Percentiles rank a stretch among this genome's conserved stretches.
Evolutionary conservation across 2,888 invertebrate species (phyloP).

Genomic region (Arrhopalites spinosus): DNA sequence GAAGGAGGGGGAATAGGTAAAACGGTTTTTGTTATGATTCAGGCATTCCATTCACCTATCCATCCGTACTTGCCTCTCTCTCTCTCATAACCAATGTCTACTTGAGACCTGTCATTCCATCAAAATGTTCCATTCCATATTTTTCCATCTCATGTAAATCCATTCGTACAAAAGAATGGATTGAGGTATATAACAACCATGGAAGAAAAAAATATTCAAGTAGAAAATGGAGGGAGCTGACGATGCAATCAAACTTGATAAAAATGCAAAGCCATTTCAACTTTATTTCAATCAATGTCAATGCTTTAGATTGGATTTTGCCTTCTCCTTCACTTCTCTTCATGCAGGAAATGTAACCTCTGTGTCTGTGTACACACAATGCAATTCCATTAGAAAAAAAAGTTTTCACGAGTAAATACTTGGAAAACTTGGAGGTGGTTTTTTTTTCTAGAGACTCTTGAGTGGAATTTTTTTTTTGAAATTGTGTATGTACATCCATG

Average conservation of each 20-base stretch:
- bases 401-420: neutral
- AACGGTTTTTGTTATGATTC: neutral
- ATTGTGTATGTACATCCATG: too few relatives aligned
- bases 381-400: neutral
- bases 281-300: conserved; percentile 49
- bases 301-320: conserved; percentile 32
- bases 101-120: conserved; percentile 14
- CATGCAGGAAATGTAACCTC: neutral
- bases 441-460: too few relatives aligned
- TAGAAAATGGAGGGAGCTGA: too few relatives aligned
- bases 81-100: neutral
- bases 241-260: conserved; percentile 9
- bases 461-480: too few relatives aligned
- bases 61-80: neutral
- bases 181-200: too few relatives aligned
- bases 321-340: neutral
- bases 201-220: too few relatives aligned
- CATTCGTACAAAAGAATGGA: neutral
- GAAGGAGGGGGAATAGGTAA: neutral
- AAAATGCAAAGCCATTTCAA: conserved; percentile 40
- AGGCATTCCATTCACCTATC: neutral
- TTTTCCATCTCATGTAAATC: neutral
- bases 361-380: neutral
- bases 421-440: too few relatives aligned
- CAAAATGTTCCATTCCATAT: neutral